Evolutionary conservation across 2,888 invertebrate genomes (phyloP).

Genomic region (Steinernema carpocapsae): DNA sequence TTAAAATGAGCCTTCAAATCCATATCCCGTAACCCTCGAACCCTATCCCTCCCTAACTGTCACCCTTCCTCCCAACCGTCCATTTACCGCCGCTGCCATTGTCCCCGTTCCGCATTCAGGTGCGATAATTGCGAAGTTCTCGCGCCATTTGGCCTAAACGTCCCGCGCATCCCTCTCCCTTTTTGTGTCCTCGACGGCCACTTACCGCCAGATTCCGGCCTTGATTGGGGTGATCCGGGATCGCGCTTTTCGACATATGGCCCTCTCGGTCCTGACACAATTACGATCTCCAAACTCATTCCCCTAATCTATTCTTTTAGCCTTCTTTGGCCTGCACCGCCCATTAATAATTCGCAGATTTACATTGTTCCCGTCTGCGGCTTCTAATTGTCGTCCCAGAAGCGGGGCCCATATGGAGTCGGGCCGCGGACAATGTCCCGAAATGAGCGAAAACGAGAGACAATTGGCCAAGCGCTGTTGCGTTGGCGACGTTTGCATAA

Average conservation of each 20-base stretch:
- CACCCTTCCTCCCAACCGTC: background rate
- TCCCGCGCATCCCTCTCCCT: background rate
- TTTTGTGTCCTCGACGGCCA: background rate
- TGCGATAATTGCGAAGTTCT: constrained; percentile 30
- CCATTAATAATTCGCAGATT: constrained; percentile 31
- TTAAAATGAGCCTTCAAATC: too few species aligned
- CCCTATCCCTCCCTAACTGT: background rate
- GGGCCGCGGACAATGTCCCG: constrained; percentile 30
- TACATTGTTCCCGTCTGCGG: constrained; percentile 14
- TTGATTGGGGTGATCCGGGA: background rate
- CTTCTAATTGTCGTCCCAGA: constrained; percentile 25
- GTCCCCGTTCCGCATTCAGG: background rate
- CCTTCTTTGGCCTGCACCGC: constrained; percentile 24
- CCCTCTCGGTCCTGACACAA: background rate
- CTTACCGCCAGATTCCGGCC: background rate
- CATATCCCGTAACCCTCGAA: too few species aligned
- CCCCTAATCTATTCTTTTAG: constrained; percentile 28
- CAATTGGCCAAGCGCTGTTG: constrained; percentile 22
- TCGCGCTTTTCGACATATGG: constrained; percentile 13
- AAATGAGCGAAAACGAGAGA: constrained; percentile 32
- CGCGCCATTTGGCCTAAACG: constrained; percentile 32
- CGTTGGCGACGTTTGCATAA: constrained; percentile 34
- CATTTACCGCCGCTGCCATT: too few species aligned
- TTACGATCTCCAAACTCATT: constrained; percentile 10
- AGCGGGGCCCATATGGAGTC: constrained; percentile 15